Evolutionary conservation across 2,888 invertebrate species (phyloP), one percentile per base, ranked within the genome.

Genomic region (Tortrix viridana): DNA sequence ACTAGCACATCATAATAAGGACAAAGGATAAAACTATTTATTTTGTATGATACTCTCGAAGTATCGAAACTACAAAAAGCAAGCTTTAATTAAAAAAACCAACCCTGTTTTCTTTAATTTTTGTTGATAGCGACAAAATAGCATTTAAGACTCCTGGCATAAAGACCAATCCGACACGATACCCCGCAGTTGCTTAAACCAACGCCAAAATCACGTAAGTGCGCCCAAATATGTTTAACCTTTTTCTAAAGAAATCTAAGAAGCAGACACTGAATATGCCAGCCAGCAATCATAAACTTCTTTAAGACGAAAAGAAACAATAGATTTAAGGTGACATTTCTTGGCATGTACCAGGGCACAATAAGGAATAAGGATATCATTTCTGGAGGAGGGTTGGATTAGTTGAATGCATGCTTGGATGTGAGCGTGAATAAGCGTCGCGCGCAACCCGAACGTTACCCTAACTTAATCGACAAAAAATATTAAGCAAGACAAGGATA

Each of bases 321-420:
- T 71, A 71, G 73, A 71, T 67, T 69, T 66, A 65, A 58, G 71
- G 55, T 70, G 74, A 72, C 69, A 75, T 70, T 73, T 71, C 71
- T 69, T 71, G 54, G 23, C 20, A 38, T 53, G 65, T 74, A 81
- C 79, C 70, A 81, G 76, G 79, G 46, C 41, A 67, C 6, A 61
- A 79, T 71, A 69, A 70, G 54, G 16, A 46, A 12, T 18, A 14
- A 50, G 52, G 61, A 69, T 59, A 67, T n/a, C n/a, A 48, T 53
- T 48, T 38, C 41, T 57, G 54, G 60, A 64, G 16, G 19, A 47
- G 50, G 56, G 50, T 19, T 20, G 19, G 46, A 16, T n/a, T n/a
- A n/a, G n/a, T n/a, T n/a, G n/a, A n/a, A n/a, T 41, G 44, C 55
- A 41, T 18, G 37, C 1, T 20, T 38, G 14, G 19, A 38, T 46